Evolutionary conservation across 2,113 vertebrate species (phyloP).

Genomic region (Malurus cyaneus): DNA sequence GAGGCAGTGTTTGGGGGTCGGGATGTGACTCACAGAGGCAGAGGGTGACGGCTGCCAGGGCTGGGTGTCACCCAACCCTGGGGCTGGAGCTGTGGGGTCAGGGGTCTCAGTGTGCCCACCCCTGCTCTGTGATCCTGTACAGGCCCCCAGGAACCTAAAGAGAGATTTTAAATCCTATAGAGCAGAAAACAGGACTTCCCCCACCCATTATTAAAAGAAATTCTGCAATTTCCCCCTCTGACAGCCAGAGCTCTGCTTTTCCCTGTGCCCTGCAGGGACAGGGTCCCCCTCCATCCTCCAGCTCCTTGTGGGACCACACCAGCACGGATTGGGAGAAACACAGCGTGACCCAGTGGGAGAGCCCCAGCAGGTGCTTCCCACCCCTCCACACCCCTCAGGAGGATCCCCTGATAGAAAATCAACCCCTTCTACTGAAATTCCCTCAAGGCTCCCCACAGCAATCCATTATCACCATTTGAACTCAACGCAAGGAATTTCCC

Average conservation of each 20-base stretch:
- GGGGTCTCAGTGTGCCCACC: neutral
- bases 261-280: neutral
- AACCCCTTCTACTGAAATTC: neutral
- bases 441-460: neutral
- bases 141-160: fast-evolving
- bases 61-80: neutral
- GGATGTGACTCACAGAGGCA: neutral
- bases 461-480: fast-evolving
- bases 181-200: neutral
- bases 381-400: neutral
- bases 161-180: neutral
- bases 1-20: neutral
- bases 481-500: fast-evolving
- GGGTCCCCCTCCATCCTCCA: neutral
- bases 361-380: too few species aligned
- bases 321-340: neutral
- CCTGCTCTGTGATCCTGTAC: fast-evolving
- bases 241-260: neutral
- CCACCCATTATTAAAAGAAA: fast-evolving
- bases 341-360: neutral
- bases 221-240: too few species aligned
- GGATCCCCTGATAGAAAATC: fast-evolving
- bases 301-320: fast-evolving
- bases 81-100: neutral
- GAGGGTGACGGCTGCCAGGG: neutral